Conservation (phyloP, 2,888 invertebrate genomes). For the Myathropa florea region DNA sequence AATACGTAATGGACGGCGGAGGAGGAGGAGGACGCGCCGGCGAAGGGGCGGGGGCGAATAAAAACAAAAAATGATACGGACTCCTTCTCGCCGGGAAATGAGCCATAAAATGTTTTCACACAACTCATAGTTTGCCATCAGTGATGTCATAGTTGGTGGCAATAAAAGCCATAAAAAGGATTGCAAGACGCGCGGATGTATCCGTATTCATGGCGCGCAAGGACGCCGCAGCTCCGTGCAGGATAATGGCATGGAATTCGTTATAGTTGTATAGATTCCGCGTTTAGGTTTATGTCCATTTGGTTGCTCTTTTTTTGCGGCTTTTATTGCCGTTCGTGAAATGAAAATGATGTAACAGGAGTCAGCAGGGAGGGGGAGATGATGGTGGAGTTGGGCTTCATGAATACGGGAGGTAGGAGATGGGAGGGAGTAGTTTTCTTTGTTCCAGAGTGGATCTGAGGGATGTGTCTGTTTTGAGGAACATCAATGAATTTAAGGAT, state of each 20-base stretch:
- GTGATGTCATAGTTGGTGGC: slow-evolving; percentile 66
- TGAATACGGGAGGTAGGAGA: too few relatives aligned
- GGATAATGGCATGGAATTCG: background rate
- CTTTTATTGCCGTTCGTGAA: slow-evolving; percentile 1
- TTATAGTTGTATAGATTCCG: background rate
- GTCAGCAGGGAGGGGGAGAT: background rate
- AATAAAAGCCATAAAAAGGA: slow-evolving; percentile 68
- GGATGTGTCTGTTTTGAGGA: too few relatives aligned
- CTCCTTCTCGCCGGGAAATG: slow-evolving; percentile 64
- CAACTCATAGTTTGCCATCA: slow-evolving; percentile 39
- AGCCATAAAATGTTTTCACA: slow-evolving; percentile 63
- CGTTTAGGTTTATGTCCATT: background rate
- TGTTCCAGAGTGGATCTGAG: too few relatives aligned
- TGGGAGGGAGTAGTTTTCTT: background rate
- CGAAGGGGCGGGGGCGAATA: background rate
- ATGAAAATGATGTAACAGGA: background rate
- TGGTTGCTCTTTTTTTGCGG: background rate
- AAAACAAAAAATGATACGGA: slow-evolving; percentile 28
- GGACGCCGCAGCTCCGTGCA: background rate
- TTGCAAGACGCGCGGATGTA: slow-evolving; percentile 52
- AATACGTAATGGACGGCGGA: slow-evolving; percentile 29
- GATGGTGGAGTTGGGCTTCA: background rate
- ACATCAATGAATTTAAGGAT: too few relatives aligned
- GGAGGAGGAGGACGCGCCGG: background rate
- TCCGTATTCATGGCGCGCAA: slow-evolving; percentile 1